Conservation (phyloP, 2,888 invertebrate genomes). For the Prenolepis imparis region DNA sequence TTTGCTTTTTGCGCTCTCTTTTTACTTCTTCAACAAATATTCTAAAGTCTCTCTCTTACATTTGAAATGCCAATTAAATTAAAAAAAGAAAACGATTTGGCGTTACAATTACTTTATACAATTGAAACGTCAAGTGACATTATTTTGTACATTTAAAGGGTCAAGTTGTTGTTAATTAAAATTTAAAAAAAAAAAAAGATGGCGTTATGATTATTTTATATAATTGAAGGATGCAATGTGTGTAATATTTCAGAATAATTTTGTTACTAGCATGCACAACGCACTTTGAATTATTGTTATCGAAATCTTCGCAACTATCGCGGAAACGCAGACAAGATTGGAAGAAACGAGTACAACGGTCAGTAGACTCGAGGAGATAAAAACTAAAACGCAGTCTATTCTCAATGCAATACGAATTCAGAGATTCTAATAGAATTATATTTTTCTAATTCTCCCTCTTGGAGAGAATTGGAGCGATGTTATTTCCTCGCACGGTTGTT, state of each 20-base stretch:
- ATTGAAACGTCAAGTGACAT: not conserved
- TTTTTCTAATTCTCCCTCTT: not conserved
- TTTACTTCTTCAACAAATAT: not conserved
- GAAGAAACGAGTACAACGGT: not conserved
- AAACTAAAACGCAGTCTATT: not conserved
- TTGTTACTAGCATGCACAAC: not conserved
- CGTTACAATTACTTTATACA: not conserved
- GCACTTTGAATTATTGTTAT: not conserved
- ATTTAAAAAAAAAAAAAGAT: not conserved
- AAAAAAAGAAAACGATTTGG: not conserved
- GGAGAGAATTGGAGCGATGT: not conserved
- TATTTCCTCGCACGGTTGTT: not conserved
- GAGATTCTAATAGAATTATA: not conserved
- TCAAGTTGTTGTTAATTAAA: no score
- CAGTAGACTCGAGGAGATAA: not conserved
- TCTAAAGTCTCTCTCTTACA: not conserved
- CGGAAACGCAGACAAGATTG: slow-evolving; percentile 1
- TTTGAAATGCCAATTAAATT: not conserved
- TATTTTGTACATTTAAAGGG: no score
- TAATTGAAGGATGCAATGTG: not conserved
- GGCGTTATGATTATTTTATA: not conserved
- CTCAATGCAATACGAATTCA: not conserved
- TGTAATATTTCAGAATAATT: not conserved
- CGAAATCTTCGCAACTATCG: not conserved
- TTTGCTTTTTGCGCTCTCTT: slow-evolving; percentile 1